Conservation (phyloP, 2,888 invertebrate species). For the Tenthredo mesomela region DNA sequence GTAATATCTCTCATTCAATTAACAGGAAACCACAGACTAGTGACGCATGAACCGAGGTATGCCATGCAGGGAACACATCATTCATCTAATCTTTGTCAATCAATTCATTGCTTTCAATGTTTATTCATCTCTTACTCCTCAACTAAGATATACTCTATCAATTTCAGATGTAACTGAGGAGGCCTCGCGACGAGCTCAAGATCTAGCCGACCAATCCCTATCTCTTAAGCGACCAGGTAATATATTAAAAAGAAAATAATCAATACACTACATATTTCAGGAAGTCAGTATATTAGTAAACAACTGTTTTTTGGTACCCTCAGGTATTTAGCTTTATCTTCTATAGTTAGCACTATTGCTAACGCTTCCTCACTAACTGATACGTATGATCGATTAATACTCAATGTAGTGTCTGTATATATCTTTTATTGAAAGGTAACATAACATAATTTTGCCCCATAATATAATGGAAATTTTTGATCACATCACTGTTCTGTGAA, state of each 20-base stretch:
- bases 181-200: conserved; percentile 74
- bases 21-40: conserved; percentile 76
- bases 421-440: conserved; percentile 72
- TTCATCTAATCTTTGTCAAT: conserved; percentile 77
- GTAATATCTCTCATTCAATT: conserved; percentile 75
- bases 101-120: conserved; percentile 77
- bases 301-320: conserved; percentile 76
- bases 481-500: background rate
- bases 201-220: conserved; percentile 68
- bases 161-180: conserved; percentile 76
- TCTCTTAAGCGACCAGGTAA: conserved; percentile 72
- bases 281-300: conserved; percentile 43
- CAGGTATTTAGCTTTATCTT: conserved; percentile 79
- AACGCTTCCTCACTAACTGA: conserved; percentile 76
- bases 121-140: conserved; percentile 56
- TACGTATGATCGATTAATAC: conserved; percentile 60
- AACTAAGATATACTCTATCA: conserved; percentile 57
- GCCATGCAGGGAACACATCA: conserved; percentile 77
- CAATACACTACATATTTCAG: conserved; percentile 38
- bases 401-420: conserved; percentile 63
- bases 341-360: conserved; percentile 77
- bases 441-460: background rate
- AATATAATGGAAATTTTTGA: background rate
- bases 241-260: conserved; percentile 55
- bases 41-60: conserved; percentile 77